phyloP scores from a whole-genome alignment of 2,888 invertebrate genomes.

The Helleia helle region DNA sequence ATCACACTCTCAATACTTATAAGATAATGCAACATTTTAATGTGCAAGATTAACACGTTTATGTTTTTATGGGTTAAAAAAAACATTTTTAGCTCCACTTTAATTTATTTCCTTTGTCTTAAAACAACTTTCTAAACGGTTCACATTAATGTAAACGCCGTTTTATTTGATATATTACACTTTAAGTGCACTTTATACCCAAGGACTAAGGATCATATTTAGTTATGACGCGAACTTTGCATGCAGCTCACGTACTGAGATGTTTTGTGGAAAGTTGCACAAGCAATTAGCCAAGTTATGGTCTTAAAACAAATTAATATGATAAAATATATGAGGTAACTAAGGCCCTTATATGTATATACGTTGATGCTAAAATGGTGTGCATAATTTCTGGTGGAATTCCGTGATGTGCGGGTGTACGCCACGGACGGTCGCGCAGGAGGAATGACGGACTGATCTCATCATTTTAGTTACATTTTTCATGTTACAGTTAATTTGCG shows the following conservation, averaged over 20 bases:
- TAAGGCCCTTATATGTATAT: constrained; percentile 18
- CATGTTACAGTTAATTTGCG: constrained; percentile 22
- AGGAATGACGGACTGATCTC: constrained; percentile 49
- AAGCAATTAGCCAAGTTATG: constrained; percentile 47
- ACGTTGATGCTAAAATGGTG: constrained; percentile 15
- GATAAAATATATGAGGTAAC: constrained; percentile 18
- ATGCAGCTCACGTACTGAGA: constrained; percentile 34
- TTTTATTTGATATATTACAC: constrained; percentile 54
- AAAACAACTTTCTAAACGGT: constrained; percentile 19
- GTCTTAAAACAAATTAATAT: constrained; percentile 24
- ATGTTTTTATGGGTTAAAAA: no score
- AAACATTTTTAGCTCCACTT: not conserved
- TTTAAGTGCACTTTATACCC: constrained; percentile 16
- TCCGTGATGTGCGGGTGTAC: constrained; percentile 24
- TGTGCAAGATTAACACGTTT: no score
- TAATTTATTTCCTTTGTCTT: constrained; percentile 1
- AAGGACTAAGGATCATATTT: not conserved
- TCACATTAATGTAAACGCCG: constrained; percentile 45
- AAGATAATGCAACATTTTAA: no score
- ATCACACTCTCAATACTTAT: no score
- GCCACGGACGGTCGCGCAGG: constrained; percentile 45
- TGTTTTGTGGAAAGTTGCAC: constrained; percentile 41
- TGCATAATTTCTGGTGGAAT: constrained; percentile 15
- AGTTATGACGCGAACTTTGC: constrained; percentile 10
- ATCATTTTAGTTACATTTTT: constrained; percentile 29